These are phyloP conservation scores for Drosophila koepferae DNA, from an alignment of 2,888 invertebrate species.

Conservation along the genomic window DNA sequence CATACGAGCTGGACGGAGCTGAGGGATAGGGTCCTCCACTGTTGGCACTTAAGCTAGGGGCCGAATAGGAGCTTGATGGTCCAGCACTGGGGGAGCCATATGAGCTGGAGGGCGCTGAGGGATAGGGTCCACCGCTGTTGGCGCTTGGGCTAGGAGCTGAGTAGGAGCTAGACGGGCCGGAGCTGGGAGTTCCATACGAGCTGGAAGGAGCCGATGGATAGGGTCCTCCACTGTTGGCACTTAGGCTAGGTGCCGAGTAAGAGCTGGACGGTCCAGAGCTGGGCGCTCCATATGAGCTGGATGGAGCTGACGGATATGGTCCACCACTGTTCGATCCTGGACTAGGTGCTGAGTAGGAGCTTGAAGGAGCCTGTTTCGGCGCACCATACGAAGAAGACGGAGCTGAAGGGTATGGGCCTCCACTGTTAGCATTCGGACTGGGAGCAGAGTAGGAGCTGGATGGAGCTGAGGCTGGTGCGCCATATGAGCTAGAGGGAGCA, in stretches of 20 bases:
- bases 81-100: slow-evolving; percentile 80
- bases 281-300: slow-evolving; percentile 80
- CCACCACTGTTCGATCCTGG: slow-evolving; percentile 30
- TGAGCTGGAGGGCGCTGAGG: slow-evolving; percentile 56
- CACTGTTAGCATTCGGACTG: slow-evolving; percentile 25
- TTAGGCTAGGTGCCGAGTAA: slow-evolving; percentile 19
- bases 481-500: slow-evolving; percentile 66
- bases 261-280: slow-evolving; percentile 41
- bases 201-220: slow-evolving; percentile 26
- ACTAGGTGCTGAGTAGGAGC: slow-evolving; percentile 47
- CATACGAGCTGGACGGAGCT: slow-evolving; percentile 32
- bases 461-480: slow-evolving; percentile 38
- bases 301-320: slow-evolving; percentile 56
- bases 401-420: slow-evolving; percentile 54
- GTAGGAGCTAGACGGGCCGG: slow-evolving; percentile 43
- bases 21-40: slow-evolving; percentile 23
- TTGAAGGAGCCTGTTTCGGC: slow-evolving; percentile 33
- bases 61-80: slow-evolving; percentile 23
- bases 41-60: slow-evolving; percentile 2
- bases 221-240: slow-evolving; percentile 9
- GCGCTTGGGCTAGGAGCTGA: slow-evolving; percentile 33
- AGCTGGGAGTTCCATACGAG: slow-evolving; percentile 28
- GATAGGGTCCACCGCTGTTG: slow-evolving; percentile 44
- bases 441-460: slow-evolving; percentile 58
- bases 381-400: slow-evolving; percentile 57